Base-by-base conservation (phyloP, 2,113 vertebrate genomes). In the Erythrocercus mccallii region DNA sequence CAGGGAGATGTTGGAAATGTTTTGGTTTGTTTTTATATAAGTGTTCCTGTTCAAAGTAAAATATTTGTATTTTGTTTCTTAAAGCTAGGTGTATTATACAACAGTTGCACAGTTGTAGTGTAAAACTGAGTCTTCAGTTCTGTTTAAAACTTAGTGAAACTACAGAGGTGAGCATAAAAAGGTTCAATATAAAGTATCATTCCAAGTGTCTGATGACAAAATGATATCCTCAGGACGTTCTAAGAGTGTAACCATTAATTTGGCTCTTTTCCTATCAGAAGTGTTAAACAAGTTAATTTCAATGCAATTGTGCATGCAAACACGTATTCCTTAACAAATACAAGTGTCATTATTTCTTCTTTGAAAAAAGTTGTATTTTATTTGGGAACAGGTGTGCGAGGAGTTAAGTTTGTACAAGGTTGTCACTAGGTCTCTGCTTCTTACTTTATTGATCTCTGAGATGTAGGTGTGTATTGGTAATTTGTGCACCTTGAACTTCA, bases 161-260 rank as follows among this genome's bases (percentile, higher is more conserved):
- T 80, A 9, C 2, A 62, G 30, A 77, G 24, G 5, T 50, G 44
- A 50, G 44, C 0, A 1, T 56, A 17, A 38, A 48, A 60, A 44
- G 9, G 5, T 61, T 69, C 23, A 20, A 2, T 51, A 12, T 51
- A 8, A 66, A 56, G 11, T 64, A 22, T 48, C 3, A 11, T 79
- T 53, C 12, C 12, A 35, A 54, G 24, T 79, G 18, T 35, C 23
- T 73, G 42, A 23, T 66, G 21, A 45, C 0, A 5, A 53, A 84
- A 74, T 58, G 0, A 12, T 31, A 18, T 7, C 27, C 6, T 81
- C 2, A 3, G n/a, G 30, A n/a, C 2, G 8, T 86, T 31, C 12
- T 20, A 30, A 64, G 8, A 2, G 0, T 57, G 25, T 78, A 71
- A 47, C 27, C 79, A 15, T 9, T 50, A 9, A 40, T 73, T 66